Evolutionary conservation across 2,888 invertebrate genomes (phyloP).

Genomic region (Allolobophora icterica): DNA sequence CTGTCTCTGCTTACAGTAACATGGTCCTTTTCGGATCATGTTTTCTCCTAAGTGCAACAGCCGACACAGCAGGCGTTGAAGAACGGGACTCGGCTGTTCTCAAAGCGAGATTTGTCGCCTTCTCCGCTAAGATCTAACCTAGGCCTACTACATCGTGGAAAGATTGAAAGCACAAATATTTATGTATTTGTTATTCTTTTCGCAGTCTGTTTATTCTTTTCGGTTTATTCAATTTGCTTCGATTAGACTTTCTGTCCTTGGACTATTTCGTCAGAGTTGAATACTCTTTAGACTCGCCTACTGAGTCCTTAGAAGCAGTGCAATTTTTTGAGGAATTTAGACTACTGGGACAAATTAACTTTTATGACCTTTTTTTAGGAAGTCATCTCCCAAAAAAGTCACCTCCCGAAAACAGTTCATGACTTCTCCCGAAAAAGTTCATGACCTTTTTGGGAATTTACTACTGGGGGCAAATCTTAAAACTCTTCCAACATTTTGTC

Average conservation of each 20-base stretch:
- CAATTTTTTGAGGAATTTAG: too few relatives aligned
- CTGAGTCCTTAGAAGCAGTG: not conserved
- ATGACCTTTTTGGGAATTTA: too few relatives aligned
- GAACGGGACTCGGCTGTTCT: not conserved
- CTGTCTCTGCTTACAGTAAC: not conserved
- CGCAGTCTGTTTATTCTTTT: not conserved
- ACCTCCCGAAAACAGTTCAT: too few relatives aligned
- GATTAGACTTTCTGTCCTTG: not conserved
- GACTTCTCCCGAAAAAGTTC: too few relatives aligned
- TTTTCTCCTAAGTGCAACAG: not conserved
- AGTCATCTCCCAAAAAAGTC: too few relatives aligned
- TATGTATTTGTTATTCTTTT: not conserved
- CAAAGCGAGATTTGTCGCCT: too few relatives aligned
- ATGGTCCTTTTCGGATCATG: not conserved
- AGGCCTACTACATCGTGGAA: not conserved
- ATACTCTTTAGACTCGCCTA: not conserved
- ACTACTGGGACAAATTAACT: too few relatives aligned
- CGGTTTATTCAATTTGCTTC: not conserved
- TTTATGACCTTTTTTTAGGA: too few relatives aligned
- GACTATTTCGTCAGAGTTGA: not conserved
- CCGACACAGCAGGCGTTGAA: not conserved
- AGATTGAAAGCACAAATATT: not conserved
- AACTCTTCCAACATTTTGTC: too few relatives aligned
- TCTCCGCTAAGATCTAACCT: not conserved
- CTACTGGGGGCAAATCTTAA: too few relatives aligned